These are phyloP conservation scores for Dolichoris vasculosae DNA, from an alignment of 1,140 invertebrate genomes.

Conservation along the genomic window DNA sequence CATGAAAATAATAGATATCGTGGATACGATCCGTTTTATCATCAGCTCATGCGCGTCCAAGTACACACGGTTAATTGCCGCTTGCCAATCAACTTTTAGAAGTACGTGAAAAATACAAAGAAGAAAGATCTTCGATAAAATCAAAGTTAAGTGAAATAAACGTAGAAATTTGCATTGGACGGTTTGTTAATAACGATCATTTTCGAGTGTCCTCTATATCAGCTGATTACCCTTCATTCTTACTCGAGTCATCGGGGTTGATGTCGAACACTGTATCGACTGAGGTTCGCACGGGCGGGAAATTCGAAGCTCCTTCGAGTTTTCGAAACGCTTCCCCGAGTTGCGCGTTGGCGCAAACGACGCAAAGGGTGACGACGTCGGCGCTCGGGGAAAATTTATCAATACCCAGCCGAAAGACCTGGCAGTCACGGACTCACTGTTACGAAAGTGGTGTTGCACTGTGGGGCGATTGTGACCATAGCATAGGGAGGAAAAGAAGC, in stretches of 20 bases:
- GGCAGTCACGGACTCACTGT: conserved; percentile 60
- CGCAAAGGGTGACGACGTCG: conserved; percentile 30
- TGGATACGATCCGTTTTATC: too few species aligned
- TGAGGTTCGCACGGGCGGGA: not conserved
- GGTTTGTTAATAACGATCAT: not conserved
- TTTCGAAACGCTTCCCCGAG: not conserved
- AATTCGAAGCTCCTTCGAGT: conserved; percentile 46
- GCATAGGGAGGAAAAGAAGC: not conserved
- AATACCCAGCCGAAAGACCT: conserved; percentile 64
- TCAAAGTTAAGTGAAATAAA: too few species aligned
- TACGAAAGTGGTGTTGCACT: not conserved
- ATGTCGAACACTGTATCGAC: not conserved
- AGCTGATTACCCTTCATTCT: too few species aligned
- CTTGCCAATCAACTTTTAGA: too few species aligned
- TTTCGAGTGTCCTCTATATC: not conserved
- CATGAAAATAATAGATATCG: too few species aligned
- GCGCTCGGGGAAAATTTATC: conserved; percentile 70
- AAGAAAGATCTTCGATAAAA: too few species aligned
- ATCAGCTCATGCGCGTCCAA: too few species aligned
- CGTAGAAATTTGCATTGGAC: too few species aligned
- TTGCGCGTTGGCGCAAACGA: conserved; percentile 44
- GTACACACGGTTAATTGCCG: too few species aligned
- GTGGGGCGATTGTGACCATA: not conserved
- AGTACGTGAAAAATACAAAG: too few species aligned
- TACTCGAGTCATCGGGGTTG: not conserved